A percentile compares a stretch with the other conserved stretches of the same genome.
These are phyloP conservation scores for Synaphobranchus kaupii DNA, from an alignment of 2,797 vertebrate species.

Conservation along the genomic window DNA sequence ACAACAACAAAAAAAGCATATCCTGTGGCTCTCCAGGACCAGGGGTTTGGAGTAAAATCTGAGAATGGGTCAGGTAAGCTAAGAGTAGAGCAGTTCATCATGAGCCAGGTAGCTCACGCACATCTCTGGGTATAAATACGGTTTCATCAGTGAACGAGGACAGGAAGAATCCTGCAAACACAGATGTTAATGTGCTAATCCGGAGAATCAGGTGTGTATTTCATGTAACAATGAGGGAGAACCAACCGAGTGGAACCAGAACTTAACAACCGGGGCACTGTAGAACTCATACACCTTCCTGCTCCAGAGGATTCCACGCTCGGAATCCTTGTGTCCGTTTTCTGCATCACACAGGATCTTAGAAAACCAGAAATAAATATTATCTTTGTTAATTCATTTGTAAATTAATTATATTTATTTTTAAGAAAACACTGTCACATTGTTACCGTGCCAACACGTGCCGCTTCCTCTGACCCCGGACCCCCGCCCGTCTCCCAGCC, in stretches of 20 bases:
- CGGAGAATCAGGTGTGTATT: not conserved
- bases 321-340: constrained; percentile 62
- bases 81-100: no score
- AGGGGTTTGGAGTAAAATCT: no score
- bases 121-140: not conserved
- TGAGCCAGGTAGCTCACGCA: not conserved
- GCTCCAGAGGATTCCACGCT: constrained; percentile 70
- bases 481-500: constrained; percentile 64
- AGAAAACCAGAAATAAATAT: not conserved
- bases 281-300: constrained; percentile 91
- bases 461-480: constrained; percentile 42
- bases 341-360: constrained; percentile 80
- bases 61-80: no score
- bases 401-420: not conserved
- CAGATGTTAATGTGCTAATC: not conserved
- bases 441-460: constrained; percentile 41
- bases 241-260: constrained; percentile 95
- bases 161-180: constrained; percentile 7
- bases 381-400: no score
- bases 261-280: constrained; percentile 94
- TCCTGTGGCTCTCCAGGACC: no score
- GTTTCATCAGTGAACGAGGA: not conserved
- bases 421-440: no score
- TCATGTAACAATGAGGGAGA: not conserved
- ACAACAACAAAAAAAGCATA: no score